Base-by-base conservation (phyloP, 1,140 invertebrate species). In the Drosophila tropicalis region DNA sequence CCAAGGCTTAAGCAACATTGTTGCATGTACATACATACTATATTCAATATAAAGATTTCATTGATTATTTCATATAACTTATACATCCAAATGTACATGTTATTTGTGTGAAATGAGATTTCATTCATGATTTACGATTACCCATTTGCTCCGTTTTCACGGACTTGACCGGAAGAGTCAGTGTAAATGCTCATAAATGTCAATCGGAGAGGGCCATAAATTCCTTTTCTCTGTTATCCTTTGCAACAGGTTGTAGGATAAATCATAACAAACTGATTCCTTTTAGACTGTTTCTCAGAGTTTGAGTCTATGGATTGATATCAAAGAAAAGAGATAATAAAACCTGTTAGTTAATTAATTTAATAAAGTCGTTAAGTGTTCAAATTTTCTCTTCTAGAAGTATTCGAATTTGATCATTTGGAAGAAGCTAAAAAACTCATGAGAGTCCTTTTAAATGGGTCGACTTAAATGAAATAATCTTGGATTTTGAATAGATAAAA, bases 1-100 rank as follows among this genome's bases (percentile, higher is more conserved):
- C 71, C 13, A 41, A 78, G 85, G 77, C 84, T 87, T 84, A 74
- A 29, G 84, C 84, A 87, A 87, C 84, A 87, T 74, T 87, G 84
- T 87, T 87, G 84, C 83, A 70, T 51, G 12, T 32, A 34, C 60
- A n/a, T n/a, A n/a, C n/a, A n/a, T n/a, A n/a, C 3, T 22, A 29
- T 29, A 19, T 40, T 66, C 69, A 69, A 87, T 82, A 22, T 51
- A 5, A 51, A 51, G 44, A 51, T 51, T 51, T 51, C 44, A 51
- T 51, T 51, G 44, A 51, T 87, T 76, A 79, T 69, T 69, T 70
- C 51, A 82, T 76, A 73, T 79, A 54, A 2, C 12, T 13, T n/a
- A 13, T 17, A 19, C 13, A 76, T 36, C 29, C 34, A 44, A 19
- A 40, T 70, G 61, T 65, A 51, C 64, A 47, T 36, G 34, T 29